A percentile compares a stretch with the other conserved stretches of the same genome.
Evolutionary conservation across 30 jellyfish, hydroid and myxozoan species (phyloP).

Genomic region (Aurelia sp.): DNA sequence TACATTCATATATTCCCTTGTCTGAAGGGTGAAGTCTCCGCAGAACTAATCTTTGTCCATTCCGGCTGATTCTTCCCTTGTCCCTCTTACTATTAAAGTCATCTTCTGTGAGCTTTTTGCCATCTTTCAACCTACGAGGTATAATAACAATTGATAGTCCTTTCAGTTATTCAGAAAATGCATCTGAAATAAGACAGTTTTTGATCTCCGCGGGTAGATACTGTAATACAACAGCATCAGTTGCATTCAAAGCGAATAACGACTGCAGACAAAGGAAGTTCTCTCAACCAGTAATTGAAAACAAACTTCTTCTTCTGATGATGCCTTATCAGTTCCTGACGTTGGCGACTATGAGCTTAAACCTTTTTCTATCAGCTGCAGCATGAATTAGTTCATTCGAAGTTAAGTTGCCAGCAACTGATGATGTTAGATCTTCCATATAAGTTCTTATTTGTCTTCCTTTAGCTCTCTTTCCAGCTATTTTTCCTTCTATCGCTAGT

Average conservation of each 20-base stretch:
- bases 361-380: too few species aligned
- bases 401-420: not conserved
- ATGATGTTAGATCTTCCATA: conserved; percentile 7
- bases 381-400: conserved; percentile 5
- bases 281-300: too few species aligned
- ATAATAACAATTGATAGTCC: not conserved
- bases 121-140: conserved; percentile 6
- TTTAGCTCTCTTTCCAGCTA: conserved; percentile 20
- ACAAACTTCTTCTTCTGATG: too few species aligned
- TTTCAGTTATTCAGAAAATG: too few species aligned
- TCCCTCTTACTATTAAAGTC: not conserved
- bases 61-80: not conserved
- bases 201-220: too few species aligned
- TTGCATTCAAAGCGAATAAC: too few species aligned
- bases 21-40: conserved; percentile 12
- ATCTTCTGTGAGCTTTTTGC: not conserved
- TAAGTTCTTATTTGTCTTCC: conserved; percentile 8
- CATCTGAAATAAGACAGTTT: too few species aligned
- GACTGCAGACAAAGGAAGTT: too few species aligned
- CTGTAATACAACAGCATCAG: too few species aligned
- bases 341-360: too few species aligned
- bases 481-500: too few species aligned
- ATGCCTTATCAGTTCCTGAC: too few species aligned
- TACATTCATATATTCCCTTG: conserved; percentile 19
- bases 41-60: conserved; percentile 2